phyloP scores from a whole-genome alignment of 2,888 invertebrate genomes.

The Caenorhabditis doughertyi region DNA sequence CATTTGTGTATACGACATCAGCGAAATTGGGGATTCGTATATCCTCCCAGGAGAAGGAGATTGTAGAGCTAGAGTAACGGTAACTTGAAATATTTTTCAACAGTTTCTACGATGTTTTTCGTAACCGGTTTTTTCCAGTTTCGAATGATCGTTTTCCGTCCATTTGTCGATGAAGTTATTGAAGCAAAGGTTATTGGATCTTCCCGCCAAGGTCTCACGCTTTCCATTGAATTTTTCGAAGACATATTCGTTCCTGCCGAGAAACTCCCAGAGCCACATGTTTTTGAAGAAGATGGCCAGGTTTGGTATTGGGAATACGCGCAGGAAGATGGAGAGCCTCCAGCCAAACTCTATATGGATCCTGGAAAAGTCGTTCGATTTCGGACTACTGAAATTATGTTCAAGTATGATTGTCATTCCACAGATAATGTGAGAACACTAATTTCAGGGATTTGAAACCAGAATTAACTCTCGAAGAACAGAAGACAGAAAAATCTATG shows the following conservation, averaged over 20 bases:
- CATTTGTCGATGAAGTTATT: slow-evolving; percentile 94
- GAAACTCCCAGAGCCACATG: slow-evolving; percentile 93
- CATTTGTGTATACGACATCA: slow-evolving; percentile 94
- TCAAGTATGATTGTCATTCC: slow-evolving; percentile 64
- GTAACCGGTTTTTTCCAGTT: slow-evolving; percentile 85
- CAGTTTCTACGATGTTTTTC: not conserved
- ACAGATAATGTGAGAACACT: no score
- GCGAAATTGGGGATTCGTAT: slow-evolving; percentile 91
- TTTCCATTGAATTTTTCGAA: slow-evolving; percentile 92
- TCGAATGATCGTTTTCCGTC: slow-evolving; percentile 95
- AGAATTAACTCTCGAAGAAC: slow-evolving; percentile 65
- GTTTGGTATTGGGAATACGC: slow-evolving; percentile 77
- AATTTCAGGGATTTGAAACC: slow-evolving; percentile 70
- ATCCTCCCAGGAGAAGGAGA: slow-evolving; percentile 85
- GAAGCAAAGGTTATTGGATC: slow-evolving; percentile 89
- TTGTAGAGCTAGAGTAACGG: slow-evolving; percentile 76
- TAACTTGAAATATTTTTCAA: slow-evolving; percentile 8
- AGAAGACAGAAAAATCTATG: slow-evolving; percentile 67
- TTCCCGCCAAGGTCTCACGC: slow-evolving; percentile 86
- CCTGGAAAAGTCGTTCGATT: slow-evolving; percentile 75
- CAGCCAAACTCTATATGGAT: slow-evolving; percentile 77
- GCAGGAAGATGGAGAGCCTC: slow-evolving; percentile 70
- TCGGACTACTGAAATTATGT: slow-evolving; percentile 71
- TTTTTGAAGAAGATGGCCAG: slow-evolving; percentile 85
- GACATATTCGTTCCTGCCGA: slow-evolving; percentile 95